Conservation (phyloP, 2,113 vertebrate genomes). For the Prinia subflava region DNA sequence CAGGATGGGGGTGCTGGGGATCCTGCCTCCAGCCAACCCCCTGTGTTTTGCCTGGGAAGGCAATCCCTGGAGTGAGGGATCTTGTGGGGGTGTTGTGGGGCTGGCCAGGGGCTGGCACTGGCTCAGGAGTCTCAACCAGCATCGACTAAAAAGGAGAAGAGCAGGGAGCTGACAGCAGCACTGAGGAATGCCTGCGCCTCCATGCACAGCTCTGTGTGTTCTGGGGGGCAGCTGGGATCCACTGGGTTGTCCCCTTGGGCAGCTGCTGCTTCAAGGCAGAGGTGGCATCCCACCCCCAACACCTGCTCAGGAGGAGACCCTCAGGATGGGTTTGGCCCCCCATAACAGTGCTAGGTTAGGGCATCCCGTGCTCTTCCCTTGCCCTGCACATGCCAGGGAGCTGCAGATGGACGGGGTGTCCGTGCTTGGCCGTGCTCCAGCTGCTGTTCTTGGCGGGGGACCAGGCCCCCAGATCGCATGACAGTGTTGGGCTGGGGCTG, state of each 20-base stretch:
- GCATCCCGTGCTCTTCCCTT: neutral
- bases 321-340: accelerated
- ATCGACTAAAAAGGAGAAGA: constrained; percentile 67
- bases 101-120: neutral
- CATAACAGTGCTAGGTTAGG: neutral
- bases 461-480: constrained; percentile 12
- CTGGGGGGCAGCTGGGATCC: neutral
- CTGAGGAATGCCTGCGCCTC: constrained; percentile 30
- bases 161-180: constrained; percentile 30
- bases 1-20: neutral
- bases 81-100: neutral
- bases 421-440: neutral
- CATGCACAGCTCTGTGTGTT: neutral
- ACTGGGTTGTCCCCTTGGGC: neutral
- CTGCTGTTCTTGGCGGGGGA: neutral
- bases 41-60: neutral
- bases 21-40: neutral
- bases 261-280: accelerated
- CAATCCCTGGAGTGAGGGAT: neutral
- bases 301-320: neutral
- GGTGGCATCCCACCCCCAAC: neutral
- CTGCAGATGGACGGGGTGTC: neutral
- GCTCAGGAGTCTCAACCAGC: neutral
- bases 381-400: neutral
- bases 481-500: neutral